Evolutionary conservation across 1,140 invertebrate species (phyloP).

Genomic region (Diprion similis): DNA sequence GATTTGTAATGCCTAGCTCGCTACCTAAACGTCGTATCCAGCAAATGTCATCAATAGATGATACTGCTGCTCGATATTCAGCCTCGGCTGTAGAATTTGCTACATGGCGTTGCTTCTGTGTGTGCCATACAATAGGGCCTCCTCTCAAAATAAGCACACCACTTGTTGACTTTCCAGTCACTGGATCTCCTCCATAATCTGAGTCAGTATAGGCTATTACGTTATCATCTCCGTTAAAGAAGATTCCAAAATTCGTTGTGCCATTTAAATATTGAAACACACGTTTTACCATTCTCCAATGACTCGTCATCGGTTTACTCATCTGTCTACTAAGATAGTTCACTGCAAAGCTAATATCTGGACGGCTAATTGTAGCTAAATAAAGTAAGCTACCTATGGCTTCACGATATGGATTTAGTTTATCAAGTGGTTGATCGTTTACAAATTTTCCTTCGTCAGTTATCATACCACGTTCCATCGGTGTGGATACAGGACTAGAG

Average conservation of each 20-base stretch:
- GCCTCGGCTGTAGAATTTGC: conserved; percentile 36
- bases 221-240: conserved; percentile 24
- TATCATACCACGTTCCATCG: conserved; percentile 30
- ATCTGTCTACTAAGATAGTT: conserved; percentile 41
- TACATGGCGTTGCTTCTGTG: conserved; percentile 32
- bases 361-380: conserved; percentile 45
- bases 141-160: conserved; percentile 31
- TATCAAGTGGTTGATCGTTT: conserved; percentile 20
- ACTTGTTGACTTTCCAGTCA: conserved; percentile 28
- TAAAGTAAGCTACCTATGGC: conserved; percentile 50
- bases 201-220: conserved; percentile 33
- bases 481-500: conserved; percentile 26
- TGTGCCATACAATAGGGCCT: conserved; percentile 32
- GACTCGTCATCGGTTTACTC: conserved; percentile 36
- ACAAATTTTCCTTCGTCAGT: conserved; percentile 20
- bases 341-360: conserved; percentile 49
- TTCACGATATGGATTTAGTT: conserved; percentile 39
- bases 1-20: conserved; percentile 25
- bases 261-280: conserved; percentile 45
- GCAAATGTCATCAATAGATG: conserved; percentile 29
- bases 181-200: conserved; percentile 27
- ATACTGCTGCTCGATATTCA: conserved; percentile 35
- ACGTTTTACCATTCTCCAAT: conserved; percentile 44
- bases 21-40: conserved; percentile 25
- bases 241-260: conserved; percentile 38